These are phyloP conservation scores for Cherax destructor DNA, from an alignment of 1,140 invertebrate species.

Conservation along the genomic window DNA sequence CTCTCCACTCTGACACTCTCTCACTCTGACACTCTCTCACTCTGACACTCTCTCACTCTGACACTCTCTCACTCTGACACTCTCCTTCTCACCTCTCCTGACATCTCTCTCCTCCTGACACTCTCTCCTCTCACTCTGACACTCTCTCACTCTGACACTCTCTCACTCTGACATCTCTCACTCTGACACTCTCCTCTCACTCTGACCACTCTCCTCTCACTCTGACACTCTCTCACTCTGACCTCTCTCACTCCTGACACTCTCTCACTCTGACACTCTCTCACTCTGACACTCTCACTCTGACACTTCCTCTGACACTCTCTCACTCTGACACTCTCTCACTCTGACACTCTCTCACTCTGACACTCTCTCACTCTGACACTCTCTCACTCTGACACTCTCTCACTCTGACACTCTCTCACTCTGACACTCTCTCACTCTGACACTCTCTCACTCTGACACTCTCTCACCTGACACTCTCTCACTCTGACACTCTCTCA, in stretches of 20 bases:
- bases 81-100: too few relatives aligned
- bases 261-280: neutral
- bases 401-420: too few relatives aligned
- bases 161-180: conserved; percentile 3
- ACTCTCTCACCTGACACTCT: too few relatives aligned
- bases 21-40: neutral
- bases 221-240: conserved; percentile 28
- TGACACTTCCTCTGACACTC: neutral
- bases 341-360: neutral
- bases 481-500: neutral
- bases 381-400: neutral
- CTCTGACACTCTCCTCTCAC: neutral
- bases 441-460: too few relatives aligned
- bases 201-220: neutral
- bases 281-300: neutral
- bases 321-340: too few relatives aligned
- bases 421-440: neutral
- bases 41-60: neutral
- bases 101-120: neutral
- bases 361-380: too few relatives aligned
- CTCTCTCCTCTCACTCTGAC: conserved; percentile 8
- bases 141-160: neutral
- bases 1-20: neutral
- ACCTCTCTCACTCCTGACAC: conserved; percentile 21
- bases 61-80: too few relatives aligned